These are phyloP conservation scores for Brachycybe producta DNA, from an alignment of 2,888 invertebrate genomes.

Conservation along the genomic window DNA sequence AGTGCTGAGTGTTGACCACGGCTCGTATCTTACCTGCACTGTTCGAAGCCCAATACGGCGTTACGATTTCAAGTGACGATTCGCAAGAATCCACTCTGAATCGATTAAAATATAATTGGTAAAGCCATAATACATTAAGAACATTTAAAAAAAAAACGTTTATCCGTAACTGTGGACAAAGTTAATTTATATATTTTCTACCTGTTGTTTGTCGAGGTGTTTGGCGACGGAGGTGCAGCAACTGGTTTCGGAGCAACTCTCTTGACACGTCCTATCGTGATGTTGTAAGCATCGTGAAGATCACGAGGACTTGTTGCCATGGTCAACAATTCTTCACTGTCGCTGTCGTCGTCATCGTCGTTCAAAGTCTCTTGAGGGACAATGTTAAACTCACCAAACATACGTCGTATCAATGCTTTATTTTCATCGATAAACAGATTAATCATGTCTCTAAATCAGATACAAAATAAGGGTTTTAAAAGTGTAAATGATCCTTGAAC, in stretches of 20 bases:
- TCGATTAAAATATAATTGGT: constrained; percentile 9
- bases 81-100: constrained; percentile 74
- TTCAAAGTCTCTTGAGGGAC: constrained; percentile 27
- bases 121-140: too few relatives aligned
- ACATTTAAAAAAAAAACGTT: too few relatives aligned
- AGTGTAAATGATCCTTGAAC: too few relatives aligned
- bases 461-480: neutral
- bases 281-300: constrained; percentile 6
- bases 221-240: constrained; percentile 2
- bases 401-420: constrained; percentile 79
- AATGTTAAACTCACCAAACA: constrained; percentile 77
- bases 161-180: too few relatives aligned
- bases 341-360: constrained; percentile 43
- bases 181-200: too few relatives aligned
- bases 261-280: neutral
- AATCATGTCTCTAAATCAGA: constrained; percentile 58
- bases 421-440: constrained; percentile 87
- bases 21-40: constrained; percentile 81
- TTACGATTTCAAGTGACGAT: constrained; percentile 80
- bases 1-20: constrained; percentile 86
- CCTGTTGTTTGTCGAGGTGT: neutral
- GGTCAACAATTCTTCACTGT: too few relatives aligned
- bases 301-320: constrained; percentile 11
- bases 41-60: constrained; percentile 88
- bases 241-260: constrained; percentile 10